A percentile compares a stretch with the other conserved stretches of the same genome.
Evolutionary conservation across 2,797 vertebrate species (phyloP).

Genomic region (Triplophysa bombifrons): DNA sequence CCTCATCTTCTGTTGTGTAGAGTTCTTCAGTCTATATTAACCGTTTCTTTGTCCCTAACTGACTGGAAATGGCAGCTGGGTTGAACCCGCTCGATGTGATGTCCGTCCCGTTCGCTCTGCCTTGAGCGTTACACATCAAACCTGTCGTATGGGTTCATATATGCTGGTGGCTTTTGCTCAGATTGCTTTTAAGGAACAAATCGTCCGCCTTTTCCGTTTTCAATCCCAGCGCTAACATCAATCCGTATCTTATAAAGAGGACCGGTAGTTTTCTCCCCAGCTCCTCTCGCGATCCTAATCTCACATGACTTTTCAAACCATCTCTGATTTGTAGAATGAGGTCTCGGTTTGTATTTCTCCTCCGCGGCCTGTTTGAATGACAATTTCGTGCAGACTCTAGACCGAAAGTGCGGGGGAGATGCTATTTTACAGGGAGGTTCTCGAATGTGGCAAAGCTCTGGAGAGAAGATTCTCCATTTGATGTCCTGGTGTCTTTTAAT

Average conservation of each 20-base stretch:
- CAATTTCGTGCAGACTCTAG: not conserved
- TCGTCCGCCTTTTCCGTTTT: conserved; percentile 20
- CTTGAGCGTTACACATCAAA: conserved; percentile 16
- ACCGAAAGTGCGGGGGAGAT: not conserved
- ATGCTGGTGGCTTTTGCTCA: conserved; percentile 12
- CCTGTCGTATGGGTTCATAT: not conserved
- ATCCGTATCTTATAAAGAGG: conserved; percentile 17
- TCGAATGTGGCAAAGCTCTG: conserved; percentile 45
- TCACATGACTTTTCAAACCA: conserved; percentile 35
- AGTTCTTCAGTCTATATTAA: conserved; percentile 1
- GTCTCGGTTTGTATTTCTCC: conserved; percentile 32
- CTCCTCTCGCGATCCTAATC: conserved; percentile 7
- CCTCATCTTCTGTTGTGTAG: not conserved
- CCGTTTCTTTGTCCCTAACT: not conserved
- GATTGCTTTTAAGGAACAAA: conserved; percentile 39
- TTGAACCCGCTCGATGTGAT: conserved; percentile 9
- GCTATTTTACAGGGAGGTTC: conserved; percentile 21
- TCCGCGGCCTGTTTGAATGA: conserved; percentile 39
- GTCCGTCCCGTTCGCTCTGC: conserved; percentile 6
- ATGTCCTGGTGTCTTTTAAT: conserved; percentile 50
- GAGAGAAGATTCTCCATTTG: conserved; percentile 47
- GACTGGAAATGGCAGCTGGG: conserved; percentile 3
- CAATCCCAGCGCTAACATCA: conserved; percentile 13
- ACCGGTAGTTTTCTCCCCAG: not conserved
- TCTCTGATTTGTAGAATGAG: conserved; percentile 42